phyloP scores from a whole-genome alignment of 1,140 invertebrate species.

The Sinella curviseta region DNA sequence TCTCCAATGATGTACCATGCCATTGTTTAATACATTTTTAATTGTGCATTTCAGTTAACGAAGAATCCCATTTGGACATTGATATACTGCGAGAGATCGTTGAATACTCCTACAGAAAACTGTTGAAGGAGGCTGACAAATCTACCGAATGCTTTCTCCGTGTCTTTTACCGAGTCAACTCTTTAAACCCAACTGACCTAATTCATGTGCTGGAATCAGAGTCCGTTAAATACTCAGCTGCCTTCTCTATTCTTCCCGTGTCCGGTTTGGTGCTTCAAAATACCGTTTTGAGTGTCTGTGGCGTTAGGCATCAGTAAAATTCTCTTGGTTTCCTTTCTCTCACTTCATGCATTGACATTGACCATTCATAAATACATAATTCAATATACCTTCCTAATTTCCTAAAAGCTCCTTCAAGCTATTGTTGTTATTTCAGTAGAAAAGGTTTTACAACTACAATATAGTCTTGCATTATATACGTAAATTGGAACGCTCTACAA shows the following conservation, averaged over 20 bases:
- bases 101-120: slow-evolving; percentile 70
- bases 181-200: slow-evolving; percentile 60
- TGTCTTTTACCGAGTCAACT: slow-evolving; percentile 71
- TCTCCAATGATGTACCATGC: too few relatives aligned
- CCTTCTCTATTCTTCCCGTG: slow-evolving; percentile 70
- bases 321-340: too few relatives aligned
- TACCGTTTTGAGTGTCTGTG: slow-evolving; percentile 75
- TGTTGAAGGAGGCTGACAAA: slow-evolving; percentile 64
- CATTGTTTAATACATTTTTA: neutral
- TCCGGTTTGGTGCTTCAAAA: slow-evolving; percentile 72
- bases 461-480: too few relatives aligned
- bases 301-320: slow-evolving; percentile 62
- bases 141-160: slow-evolving; percentile 66
- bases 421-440: too few relatives aligned
- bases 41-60: slow-evolving; percentile 25
- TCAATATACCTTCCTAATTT: too few relatives aligned
- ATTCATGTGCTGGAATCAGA: slow-evolving; percentile 60
- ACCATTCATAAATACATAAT: too few relatives aligned
- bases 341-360: too few relatives aligned
- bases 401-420: too few relatives aligned
- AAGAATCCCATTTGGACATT: slow-evolving; percentile 57
- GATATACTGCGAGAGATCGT: slow-evolving; percentile 67
- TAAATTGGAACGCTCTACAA: too few relatives aligned
- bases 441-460: too few relatives aligned
- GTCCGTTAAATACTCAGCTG: slow-evolving; percentile 50